Evolutionary conservation across 2,113 vertebrate species (phyloP), one percentile per base, ranked within the genome.

Genomic region (Sialia sialis): DNA sequence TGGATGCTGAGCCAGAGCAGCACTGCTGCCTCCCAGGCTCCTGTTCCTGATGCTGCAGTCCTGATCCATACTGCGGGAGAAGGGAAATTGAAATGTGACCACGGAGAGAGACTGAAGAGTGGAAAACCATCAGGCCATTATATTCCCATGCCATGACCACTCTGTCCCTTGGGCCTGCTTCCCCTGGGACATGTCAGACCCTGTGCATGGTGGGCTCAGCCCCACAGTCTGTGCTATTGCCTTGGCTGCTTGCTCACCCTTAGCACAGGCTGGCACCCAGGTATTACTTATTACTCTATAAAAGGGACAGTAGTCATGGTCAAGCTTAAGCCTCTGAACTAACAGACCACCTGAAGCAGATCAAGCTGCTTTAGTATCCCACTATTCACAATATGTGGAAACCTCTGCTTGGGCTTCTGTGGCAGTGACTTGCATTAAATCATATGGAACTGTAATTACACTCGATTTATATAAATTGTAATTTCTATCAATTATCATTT

Each of bases 21-120:
- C 25, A 4, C 27, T 7, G 26, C 46, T 78, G 64, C 69, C 38
- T 60, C 74, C 51, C n/a, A 32, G n/a, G 15, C 59, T 85, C 51
- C 79, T 66, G 10, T 4, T 74, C 69, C 64, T 74, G 39, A 41
- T 48, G 59, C 55, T 60, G 11, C 58, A 76, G 34, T n/a, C 44
- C 29, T 1, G 1, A 56, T 12, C n/a, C 10, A 4, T 6, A 19
- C 38, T 58, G 25, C 0, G 0, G 17, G 54, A 89, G 44, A 64
- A 73, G 0, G 10, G 14, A 60, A 46, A 41, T 44, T 22, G 23
- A 64, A 77, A 74, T 5, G 2, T 56, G 30, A 87, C 30, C 32
- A 43, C 2, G 1, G 29, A 63, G 44, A 60, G 32, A 59, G 7
- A 72, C n/a, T 51, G 11, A 55, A 7, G 23, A 52, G 8, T 9